Conservation (phyloP, 53 echinoderm and acorn worm species). For the Temnopleurus reevesii region DNA sequence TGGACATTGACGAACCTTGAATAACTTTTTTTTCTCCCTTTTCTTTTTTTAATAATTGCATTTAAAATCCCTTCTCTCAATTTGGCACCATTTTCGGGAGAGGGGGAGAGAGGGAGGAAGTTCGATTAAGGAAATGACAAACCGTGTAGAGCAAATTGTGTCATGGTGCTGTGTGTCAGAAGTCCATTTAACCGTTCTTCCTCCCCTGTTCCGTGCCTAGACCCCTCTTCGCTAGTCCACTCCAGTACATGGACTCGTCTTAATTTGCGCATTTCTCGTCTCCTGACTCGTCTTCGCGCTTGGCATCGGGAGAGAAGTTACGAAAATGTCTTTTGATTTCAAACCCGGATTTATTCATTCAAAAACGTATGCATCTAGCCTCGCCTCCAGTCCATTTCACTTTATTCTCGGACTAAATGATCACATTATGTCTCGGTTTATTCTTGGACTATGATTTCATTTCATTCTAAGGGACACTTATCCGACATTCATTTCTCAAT, state of each 20-base stretch:
- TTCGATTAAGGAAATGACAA: constrained; percentile 56
- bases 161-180: constrained; percentile 46
- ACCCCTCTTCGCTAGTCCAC: background rate
- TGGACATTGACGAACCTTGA: constrained; percentile 4
- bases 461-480: too few species aligned
- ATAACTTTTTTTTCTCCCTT: background rate
- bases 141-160: constrained; percentile 43
- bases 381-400: too few species aligned
- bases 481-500: too few species aligned
- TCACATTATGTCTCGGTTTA: too few species aligned
- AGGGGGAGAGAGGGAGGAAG: constrained; percentile 55
- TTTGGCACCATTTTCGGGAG: constrained; percentile 51
- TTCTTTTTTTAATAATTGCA: too few species aligned
- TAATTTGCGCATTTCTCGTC: background rate
- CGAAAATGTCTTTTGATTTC: background rate
- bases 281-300: background rate
- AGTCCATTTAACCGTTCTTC: constrained; percentile 42
- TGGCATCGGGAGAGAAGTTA: background rate
- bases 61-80: constrained; percentile 16
- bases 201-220: background rate
- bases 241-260: background rate
- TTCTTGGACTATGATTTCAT: too few species aligned
- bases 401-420: too few species aligned
- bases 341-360: too few species aligned
- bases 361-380: too few species aligned